Conservation (phyloP, 2,888 invertebrate genomes). For the Synanthedon myopaeformis region DNA sequence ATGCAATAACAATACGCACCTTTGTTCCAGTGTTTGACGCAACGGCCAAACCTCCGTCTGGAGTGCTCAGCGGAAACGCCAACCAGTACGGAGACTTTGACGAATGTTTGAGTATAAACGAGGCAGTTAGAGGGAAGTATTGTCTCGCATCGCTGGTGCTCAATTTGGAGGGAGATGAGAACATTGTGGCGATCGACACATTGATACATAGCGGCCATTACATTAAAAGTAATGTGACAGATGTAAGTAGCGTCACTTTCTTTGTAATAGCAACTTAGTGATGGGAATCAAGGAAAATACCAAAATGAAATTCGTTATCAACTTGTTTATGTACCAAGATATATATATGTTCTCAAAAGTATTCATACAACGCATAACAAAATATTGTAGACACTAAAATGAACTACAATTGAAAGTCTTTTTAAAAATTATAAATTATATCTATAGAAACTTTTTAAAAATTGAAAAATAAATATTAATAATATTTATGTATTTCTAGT, state of each 20-base stretch:
- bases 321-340: too few relatives aligned
- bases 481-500: too few relatives aligned
- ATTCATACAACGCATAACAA: too few relatives aligned
- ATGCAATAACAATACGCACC: background rate
- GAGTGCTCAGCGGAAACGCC: conserved; percentile 75
- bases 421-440: too few relatives aligned
- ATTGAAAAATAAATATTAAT: too few relatives aligned
- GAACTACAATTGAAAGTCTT: too few relatives aligned
- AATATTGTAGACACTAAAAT: too few relatives aligned
- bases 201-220: conserved; percentile 66
- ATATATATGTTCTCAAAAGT: too few relatives aligned
- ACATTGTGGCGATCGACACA: conserved; percentile 41
- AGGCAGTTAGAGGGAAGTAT: conserved; percentile 72
- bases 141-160: conserved; percentile 73
- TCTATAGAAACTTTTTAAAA: too few relatives aligned
- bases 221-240: conserved; percentile 62
- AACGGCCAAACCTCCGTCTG: conserved; percentile 77
- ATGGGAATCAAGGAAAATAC: too few relatives aligned
- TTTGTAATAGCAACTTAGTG: too few relatives aligned
- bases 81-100: conserved; percentile 80
- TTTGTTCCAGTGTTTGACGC: conserved; percentile 76
- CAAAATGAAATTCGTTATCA: too few relatives aligned
- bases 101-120: conserved; percentile 71
- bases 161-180: conserved; percentile 27
- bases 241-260: conserved; percentile 44